Evolutionary conservation across 1,140 invertebrate species (phyloP).

Genomic region (Drosophila subpulchrella): DNA sequence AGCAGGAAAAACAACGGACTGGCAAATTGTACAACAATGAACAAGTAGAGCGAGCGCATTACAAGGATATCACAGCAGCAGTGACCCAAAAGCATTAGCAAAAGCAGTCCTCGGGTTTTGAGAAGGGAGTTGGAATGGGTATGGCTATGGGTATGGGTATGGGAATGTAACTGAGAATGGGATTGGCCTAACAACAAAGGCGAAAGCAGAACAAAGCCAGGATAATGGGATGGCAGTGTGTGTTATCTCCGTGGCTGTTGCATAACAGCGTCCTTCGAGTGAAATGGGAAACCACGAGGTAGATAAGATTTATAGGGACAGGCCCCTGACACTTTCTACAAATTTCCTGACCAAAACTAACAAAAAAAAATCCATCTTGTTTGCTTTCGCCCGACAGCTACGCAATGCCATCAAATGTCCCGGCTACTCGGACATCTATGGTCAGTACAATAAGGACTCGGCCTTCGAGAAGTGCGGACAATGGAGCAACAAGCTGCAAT

Average conservation of each 20-base stretch:
- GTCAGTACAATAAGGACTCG: conserved; percentile 56
- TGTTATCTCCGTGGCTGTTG: conserved; percentile 30
- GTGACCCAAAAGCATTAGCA: conserved; percentile 73
- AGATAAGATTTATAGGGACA: conserved; percentile 51
- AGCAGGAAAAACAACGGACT: conserved; percentile 42
- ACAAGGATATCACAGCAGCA: conserved; percentile 65
- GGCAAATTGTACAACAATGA: conserved; percentile 73
- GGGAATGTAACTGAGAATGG: conserved; percentile 10
- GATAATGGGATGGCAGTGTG: conserved; percentile 35
- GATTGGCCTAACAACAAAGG: conserved; percentile 31
- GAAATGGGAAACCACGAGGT: conserved; percentile 35
- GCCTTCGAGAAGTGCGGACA: conserved; percentile 66
- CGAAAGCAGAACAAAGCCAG: conserved; percentile 41
- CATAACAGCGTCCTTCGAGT: conserved; percentile 38
- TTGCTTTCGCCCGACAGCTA: conserved; percentile 49
- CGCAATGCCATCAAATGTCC: conserved; percentile 72
- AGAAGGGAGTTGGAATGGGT: neutral
- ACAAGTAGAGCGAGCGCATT: conserved; percentile 67
- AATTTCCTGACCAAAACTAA: conserved; percentile 67
- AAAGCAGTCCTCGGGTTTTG: conserved; percentile 14
- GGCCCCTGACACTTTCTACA: conserved; percentile 38
- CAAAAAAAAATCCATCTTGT: conserved; percentile 35
- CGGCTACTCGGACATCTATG: conserved; percentile 70
- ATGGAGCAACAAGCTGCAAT: conserved; percentile 70
- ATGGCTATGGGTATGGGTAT: conserved; percentile 1